Conservation (phyloP, 2,888 invertebrate species). For the Pollenia labialis region DNA sequence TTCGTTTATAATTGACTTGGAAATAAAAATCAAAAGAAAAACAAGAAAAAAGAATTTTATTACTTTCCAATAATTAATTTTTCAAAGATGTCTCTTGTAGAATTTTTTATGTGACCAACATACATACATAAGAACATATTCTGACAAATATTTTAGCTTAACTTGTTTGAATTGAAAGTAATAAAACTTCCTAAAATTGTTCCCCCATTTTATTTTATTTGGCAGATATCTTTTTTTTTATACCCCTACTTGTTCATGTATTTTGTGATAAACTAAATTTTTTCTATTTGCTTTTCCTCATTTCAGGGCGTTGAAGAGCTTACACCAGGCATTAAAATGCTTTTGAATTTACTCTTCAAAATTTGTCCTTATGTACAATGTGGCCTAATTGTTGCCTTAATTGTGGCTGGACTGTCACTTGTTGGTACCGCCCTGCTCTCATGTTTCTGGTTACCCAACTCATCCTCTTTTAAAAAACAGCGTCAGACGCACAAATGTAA, state of each 20-base stretch:
- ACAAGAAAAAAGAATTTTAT: slow-evolving; percentile 11
- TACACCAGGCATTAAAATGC: slow-evolving; percentile 83
- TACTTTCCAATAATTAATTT: slow-evolving; percentile 16
- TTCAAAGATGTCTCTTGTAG: not conserved
- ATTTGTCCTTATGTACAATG: slow-evolving; percentile 85
- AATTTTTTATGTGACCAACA: slow-evolving; percentile 19
- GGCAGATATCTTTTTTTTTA: not conserved
- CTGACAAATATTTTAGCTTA: slow-evolving; percentile 28
- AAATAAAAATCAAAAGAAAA: not conserved
- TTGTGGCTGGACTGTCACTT: slow-evolving; percentile 84
- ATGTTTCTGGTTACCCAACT: slow-evolving; percentile 78
- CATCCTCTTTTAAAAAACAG: slow-evolving; percentile 46
- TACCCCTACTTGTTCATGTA: slow-evolving; percentile 6
- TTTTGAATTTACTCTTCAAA: slow-evolving; percentile 85
- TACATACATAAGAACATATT: not conserved
- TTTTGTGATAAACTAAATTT: not conserved
- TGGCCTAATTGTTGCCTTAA: slow-evolving; percentile 84
- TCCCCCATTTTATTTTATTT: slow-evolving; percentile 11
- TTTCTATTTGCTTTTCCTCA: slow-evolving; percentile 33
- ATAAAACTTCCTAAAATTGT: slow-evolving; percentile 29
- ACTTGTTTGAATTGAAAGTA: slow-evolving; percentile 24
- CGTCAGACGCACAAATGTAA: slow-evolving; percentile 53
- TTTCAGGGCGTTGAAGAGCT: slow-evolving; percentile 82
- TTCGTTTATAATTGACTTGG: slow-evolving; percentile 6
- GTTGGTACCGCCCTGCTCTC: slow-evolving; percentile 81